phyloP scores from a whole-genome alignment of 2,797 vertebrate species.

The Ctenosaura bakeri region DNA sequence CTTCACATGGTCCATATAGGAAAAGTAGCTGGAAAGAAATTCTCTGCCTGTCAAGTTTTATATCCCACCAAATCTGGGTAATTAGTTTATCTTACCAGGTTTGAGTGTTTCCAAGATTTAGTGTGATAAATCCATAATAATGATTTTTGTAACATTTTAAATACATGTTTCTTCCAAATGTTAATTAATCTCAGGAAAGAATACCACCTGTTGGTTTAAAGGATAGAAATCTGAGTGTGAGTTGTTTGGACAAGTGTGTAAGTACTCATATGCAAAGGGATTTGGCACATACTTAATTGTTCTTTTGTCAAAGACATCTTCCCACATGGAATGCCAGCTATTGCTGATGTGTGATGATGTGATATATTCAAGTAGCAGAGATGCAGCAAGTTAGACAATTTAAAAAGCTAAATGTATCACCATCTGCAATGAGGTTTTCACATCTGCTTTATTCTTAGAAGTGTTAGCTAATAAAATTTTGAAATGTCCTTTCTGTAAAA shows the following conservation, averaged over 20 bases:
- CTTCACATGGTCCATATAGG: background rate
- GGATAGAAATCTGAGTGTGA: slow-evolving; percentile 10
- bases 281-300: slow-evolving; percentile 49
- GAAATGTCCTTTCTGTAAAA: slow-evolving; percentile 49
- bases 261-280: slow-evolving; percentile 47
- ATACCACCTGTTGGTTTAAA: slow-evolving; percentile 38
- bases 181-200: slow-evolving; percentile 15
- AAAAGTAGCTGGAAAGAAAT: background rate
- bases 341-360: slow-evolving; percentile 65
- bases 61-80: slow-evolving; percentile 12
- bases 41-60: background rate
- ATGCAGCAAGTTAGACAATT: slow-evolving; percentile 63
- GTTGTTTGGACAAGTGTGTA: slow-evolving; percentile 42
- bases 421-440: slow-evolving; percentile 52
- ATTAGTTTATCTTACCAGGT: background rate
- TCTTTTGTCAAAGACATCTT: slow-evolving; percentile 58
- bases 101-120: background rate
- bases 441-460: slow-evolving; percentile 60
- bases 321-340: slow-evolving; percentile 60
- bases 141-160: slow-evolving; percentile 26
- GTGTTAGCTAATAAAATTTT: slow-evolving; percentile 62
- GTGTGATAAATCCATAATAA: slow-evolving; percentile 17
- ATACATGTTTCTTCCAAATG: background rate
- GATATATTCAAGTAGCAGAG: slow-evolving; percentile 66
- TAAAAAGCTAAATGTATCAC: slow-evolving; percentile 58